These are phyloP conservation scores for Halictus quadricinctus DNA, from an alignment of 2,888 invertebrate genomes.

Conservation along the genomic window DNA sequence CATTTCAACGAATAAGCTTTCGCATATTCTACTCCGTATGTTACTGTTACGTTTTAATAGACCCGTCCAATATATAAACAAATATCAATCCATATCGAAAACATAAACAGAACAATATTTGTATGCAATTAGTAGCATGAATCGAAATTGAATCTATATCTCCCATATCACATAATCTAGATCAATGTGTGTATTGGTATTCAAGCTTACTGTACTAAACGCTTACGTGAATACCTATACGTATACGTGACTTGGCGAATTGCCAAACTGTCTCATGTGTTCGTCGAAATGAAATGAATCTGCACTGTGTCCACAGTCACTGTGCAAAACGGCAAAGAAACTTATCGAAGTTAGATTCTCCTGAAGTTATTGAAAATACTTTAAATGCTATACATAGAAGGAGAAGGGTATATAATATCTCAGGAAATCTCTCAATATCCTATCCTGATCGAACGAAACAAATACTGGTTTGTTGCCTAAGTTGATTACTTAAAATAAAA, in stretches of 20 bases:
- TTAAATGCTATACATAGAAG: neutral
- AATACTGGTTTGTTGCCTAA: neutral
- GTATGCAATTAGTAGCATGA: neutral
- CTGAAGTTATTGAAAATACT: neutral
- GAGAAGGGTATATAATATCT: too few species aligned
- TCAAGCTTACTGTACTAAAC: neutral
- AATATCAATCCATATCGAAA: neutral
- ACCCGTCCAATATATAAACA: neutral
- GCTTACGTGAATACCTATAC: neutral
- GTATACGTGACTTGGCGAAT: conserved; percentile 9
- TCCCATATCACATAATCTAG: conserved; percentile 1
- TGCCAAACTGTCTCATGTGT: conserved; percentile 1
- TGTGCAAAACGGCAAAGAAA: neutral
- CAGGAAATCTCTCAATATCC: neutral
- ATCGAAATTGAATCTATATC: conserved; percentile 2
- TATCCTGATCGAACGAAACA: neutral
- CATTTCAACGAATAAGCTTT: neutral
- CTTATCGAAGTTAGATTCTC: neutral
- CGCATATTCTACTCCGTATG: neutral
- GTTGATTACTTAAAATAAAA: neutral
- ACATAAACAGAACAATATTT: conserved; percentile 4
- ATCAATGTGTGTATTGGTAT: neutral
- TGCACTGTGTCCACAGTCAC: neutral
- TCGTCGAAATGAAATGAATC: conserved; percentile 3
- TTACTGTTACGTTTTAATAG: conserved; percentile 3